Base-by-base conservation (phyloP, 2,113 vertebrate species). In the Cottus gobio region DNA sequence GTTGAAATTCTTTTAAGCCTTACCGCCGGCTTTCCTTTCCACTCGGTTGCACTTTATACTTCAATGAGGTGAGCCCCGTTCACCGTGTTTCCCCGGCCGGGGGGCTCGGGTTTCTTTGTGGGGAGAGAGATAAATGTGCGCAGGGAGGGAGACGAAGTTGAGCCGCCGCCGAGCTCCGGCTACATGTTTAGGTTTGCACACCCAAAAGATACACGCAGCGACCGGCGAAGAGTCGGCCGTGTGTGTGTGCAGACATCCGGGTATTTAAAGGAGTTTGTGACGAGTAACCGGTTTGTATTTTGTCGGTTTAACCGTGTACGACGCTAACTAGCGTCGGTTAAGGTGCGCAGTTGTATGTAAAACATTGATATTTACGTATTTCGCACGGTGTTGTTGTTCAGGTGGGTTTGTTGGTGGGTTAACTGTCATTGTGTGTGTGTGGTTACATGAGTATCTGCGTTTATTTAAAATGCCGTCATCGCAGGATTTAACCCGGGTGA, bases 31-130 rank as follows among this genome's bases (percentile, higher is more conserved):
- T 31, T 94, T 95, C 93, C 83, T 89, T 94, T 93, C 90, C 93
- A 92, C 95, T 95, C 94, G 93, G 93, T 93, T 96, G 96, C 96
- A 96, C 96, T 97, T 97, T 97, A 97, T 93, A 95, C 91, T 96
- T 95, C 93, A 91, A 95, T 95, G 95, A 96, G 96, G 96, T 97
- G 90, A 92, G 93, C 3, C 3, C 39, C 11, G 1, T 50, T 87
- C 34, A 12, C 37, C 10, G 0, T 39, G 57, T 68, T 80, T 65
- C 60, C 7, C 44, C 22, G 5, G 7, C 0, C 3, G 2, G 8
- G 1, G 20, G n/a, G 3, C 2, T 12, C 16, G 1, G 42, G 4
- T 46, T 24, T 79, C 7, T 70, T 54, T 80, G 36, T 63, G 79
- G 79, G 11, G 75, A 60, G 75, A 60, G 79, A 16, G 75, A 60